Conservation (phyloP, 2,888 invertebrate species). For the Synergus itoensis region DNA sequence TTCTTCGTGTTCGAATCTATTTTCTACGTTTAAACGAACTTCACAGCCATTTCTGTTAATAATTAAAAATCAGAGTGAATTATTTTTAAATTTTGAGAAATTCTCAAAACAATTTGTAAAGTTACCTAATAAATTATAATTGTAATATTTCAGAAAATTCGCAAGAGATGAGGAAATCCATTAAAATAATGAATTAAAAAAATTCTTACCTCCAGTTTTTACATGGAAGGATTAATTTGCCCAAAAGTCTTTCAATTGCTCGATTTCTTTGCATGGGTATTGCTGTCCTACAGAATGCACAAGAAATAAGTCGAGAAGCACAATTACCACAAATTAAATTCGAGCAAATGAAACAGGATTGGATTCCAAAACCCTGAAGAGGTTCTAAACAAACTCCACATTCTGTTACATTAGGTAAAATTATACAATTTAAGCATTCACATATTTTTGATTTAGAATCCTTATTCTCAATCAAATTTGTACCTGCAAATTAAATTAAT, state of each 20-base stretch:
- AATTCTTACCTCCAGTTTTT: conserved; percentile 61
- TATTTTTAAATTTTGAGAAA: neutral
- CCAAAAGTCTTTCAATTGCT: conserved; percentile 64
- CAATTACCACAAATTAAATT: conserved; percentile 64
- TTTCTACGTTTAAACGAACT: conserved; percentile 54
- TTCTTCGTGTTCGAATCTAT: conserved; percentile 60
- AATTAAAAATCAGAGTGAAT: neutral
- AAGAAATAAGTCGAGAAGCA: conserved; percentile 55
- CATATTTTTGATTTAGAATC: conserved; percentile 49
- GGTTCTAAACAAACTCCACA: conserved; percentile 66
- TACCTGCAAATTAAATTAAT: neutral
- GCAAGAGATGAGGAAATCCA: neutral
- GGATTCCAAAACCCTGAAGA: conserved; percentile 60
- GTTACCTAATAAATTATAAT: neutral
- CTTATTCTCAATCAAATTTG: neutral
- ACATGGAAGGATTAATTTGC: conserved; percentile 63
- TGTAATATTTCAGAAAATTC: neutral
- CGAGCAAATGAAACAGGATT: conserved; percentile 63
- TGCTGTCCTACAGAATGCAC: conserved; percentile 64
- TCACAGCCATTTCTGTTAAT: conserved; percentile 60
- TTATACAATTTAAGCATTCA: conserved; percentile 62
- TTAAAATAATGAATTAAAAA: conserved; percentile 3
- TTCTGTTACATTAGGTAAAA: conserved; percentile 58
- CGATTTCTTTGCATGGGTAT: conserved; percentile 60
- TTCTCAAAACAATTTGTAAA: neutral